These are phyloP conservation scores for Pseudorectes ferrugineus DNA, from an alignment of 2,113 vertebrate genomes.

Conservation along the genomic window DNA sequence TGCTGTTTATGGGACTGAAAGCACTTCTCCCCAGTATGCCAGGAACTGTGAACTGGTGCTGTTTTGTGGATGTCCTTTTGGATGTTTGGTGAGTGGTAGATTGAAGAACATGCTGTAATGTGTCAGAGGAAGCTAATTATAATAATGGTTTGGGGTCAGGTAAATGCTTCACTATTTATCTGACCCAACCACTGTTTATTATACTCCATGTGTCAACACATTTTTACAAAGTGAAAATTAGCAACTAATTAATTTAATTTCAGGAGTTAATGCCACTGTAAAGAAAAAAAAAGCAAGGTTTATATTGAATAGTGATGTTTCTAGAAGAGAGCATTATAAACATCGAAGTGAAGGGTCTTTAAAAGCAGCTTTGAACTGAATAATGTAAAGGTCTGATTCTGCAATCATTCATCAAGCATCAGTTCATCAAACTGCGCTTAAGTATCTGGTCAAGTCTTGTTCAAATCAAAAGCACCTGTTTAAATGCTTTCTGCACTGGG, in stretches of 20 bases:
- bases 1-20: background rate
- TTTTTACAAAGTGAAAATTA: slow-evolving; percentile 48
- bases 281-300: background rate
- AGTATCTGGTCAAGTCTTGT: slow-evolving; percentile 3
- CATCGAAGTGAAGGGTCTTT: background rate
- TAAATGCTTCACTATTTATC: slow-evolving; percentile 29
- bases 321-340: background rate
- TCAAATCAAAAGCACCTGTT: slow-evolving; percentile 27
- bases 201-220: slow-evolving; percentile 13
- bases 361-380: background rate
- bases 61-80: background rate
- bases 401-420: background rate
- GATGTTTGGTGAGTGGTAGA: background rate
- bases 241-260: slow-evolving; percentile 60
- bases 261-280: background rate
- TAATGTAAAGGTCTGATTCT: slow-evolving; percentile 1
- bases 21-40: background rate
- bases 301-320: background rate
- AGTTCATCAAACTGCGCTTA: slow-evolving; percentile 4
- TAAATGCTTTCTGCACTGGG: background rate
- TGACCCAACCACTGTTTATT: slow-evolving; percentile 41
- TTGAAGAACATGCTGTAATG: background rate
- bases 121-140: slow-evolving; percentile 25
- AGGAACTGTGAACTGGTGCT: background rate
- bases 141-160: slow-evolving; percentile 22